Evolutionary conservation across 2,888 invertebrate species (phyloP), one percentile per base, ranked within the genome.

Genomic region (Gryllus longicercus): DNA sequence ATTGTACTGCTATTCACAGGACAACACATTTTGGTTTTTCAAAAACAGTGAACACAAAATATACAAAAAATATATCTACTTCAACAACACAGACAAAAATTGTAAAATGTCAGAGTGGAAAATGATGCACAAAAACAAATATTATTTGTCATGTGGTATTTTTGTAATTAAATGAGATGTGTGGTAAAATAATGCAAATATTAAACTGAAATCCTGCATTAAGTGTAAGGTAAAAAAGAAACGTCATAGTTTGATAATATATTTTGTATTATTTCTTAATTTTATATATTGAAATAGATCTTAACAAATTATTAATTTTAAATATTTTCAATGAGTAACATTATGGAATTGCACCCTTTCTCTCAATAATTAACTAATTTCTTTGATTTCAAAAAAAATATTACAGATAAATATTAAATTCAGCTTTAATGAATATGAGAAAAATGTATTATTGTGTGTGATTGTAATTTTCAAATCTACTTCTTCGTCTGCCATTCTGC

Each of bases 401-500:
- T 38, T 38, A 38, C 38, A 38, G 38, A 38, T 38, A 38, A 8
- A 38, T 38, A 38, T 38, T 38, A 38, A 38, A 38, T 38, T 38
- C 38, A 38, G 38, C 4, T 38, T 38, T 38, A 38, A 38, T 8
- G 38, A 38, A 38, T 63, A 63, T 18, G 63, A 63, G 63, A 63
- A 16, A 18, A n/a, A 63, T 63, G 63, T 63, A 63, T 76, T 23
- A 76, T 63, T 77, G 75, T 81, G 50, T 79, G 75, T 75, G 76
- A 77, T 74, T 79, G 79, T 81, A 63, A 77, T 78, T 81, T 63
- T 49, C 38, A 49, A 77, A 50, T 91, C 90, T 91, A 91, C 91
- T 91, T 91, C 89, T 91, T 91, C 82, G 82, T 81, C 82, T 82
- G 84, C 91, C 92, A 92, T 87, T 92, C 91, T 88, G 92, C 91